Evolutionary conservation across 2,888 invertebrate species (phyloP), one percentile per base, ranked within the genome.

Genomic region (Harpalus rubripes): DNA sequence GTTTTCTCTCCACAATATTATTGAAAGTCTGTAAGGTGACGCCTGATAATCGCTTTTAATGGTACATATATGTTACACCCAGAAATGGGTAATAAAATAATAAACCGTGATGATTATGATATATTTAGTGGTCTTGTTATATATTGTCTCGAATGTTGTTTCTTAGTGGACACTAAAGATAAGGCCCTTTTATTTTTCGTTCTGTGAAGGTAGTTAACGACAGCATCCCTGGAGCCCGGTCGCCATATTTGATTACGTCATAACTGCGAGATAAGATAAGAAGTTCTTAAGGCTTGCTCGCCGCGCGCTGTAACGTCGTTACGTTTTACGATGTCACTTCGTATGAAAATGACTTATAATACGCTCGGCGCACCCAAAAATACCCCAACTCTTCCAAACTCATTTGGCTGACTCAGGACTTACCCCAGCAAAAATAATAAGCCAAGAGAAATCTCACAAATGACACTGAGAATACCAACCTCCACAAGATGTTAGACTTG

Each of bases 191-290:
- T 22, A 15, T 61, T 68, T 32, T 7, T 68, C n/a, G 32, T 39
- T 3, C 32, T 12, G 41, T 15, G 80, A 80, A 85, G 85, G 85
- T 85, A 80, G 72, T 85, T 85, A 85, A 85, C 56, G 68, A 68
- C 72, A 12, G 26, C 61, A 32, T 79, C 80, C 63, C 80, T 52
- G 52, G 85, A 65, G 87, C 84, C 68, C 81, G 87, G 88, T 88
- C 88, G 89, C 89, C 90, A 90, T 90, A 89, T 90, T 91, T 90
- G 89, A 89, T 89, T 89, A 89, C 89, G 89, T 88, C 90, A 89
- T 90, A 91, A 90, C 82, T 82, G 85, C 39, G 80, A 79, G 85
- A 85, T 85, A 85, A 85, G 85, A 85, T 85, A 85, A 85, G 85
- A 85, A 85, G 85, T 85, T 85, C 85, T 85, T 85, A 85, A 85